phyloP scores from a whole-genome alignment of 1,140 invertebrate species.

The Bombus pascuorum region DNA sequence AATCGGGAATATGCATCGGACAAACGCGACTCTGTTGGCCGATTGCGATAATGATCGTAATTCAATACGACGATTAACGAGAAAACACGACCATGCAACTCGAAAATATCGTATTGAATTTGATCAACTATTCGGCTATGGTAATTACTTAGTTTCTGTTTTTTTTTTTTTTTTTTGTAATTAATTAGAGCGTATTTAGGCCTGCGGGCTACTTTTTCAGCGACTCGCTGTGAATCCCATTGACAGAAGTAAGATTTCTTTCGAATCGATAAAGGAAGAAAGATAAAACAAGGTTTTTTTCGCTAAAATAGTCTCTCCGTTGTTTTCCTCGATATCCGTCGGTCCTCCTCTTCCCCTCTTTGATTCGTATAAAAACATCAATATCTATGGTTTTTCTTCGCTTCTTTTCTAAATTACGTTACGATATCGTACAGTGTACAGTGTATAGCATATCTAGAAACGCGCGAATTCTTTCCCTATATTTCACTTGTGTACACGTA shows the following conservation, averaged over 20 bases:
- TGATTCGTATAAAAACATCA: background rate
- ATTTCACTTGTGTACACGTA: background rate
- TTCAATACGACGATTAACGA: slow-evolving; percentile 28
- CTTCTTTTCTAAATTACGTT: background rate
- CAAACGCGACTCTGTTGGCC: background rate
- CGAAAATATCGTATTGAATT: slow-evolving; percentile 40
- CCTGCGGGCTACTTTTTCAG: slow-evolving; percentile 79
- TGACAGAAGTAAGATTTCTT: slow-evolving; percentile 60
- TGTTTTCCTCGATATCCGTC: background rate
- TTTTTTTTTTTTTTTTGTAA: slow-evolving; percentile 13
- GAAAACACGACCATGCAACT: background rate
- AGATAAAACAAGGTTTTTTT: slow-evolving; percentile 22
- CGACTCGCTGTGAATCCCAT: slow-evolving; percentile 72
- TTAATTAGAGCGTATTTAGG: slow-evolving; percentile 79
- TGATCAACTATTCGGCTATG: slow-evolving; percentile 42
- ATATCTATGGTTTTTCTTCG: background rate
- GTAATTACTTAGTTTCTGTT: slow-evolving; percentile 45
- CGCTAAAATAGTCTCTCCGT: slow-evolving; percentile 27
- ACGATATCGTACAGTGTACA: background rate
- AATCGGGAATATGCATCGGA: background rate
- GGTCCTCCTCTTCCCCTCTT: background rate
- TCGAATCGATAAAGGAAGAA: slow-evolving; percentile 13
- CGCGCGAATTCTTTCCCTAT: background rate
- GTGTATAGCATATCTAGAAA: background rate
- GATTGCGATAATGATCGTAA: slow-evolving; percentile 33